Percentiles rank a stretch among this genome's conserved stretches.
phyloP scores from a whole-genome alignment of 2,113 vertebrate genomes.

The Bubo blakistoni region DNA sequence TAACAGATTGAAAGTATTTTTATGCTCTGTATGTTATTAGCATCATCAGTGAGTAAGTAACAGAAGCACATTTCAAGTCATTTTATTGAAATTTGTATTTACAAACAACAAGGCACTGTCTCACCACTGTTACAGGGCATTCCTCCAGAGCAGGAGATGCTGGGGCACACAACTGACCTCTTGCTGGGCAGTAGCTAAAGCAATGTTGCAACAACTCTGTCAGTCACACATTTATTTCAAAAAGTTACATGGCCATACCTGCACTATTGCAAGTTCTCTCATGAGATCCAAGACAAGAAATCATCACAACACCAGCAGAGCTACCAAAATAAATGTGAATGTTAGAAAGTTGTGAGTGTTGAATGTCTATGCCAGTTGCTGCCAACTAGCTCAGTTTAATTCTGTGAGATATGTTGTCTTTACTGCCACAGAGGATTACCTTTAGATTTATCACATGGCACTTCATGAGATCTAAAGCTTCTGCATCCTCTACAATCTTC shows the following conservation, averaged over 20 bases:
- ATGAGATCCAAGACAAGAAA: background rate
- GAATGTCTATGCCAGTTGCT: background rate
- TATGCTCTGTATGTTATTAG: background rate
- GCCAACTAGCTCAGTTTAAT: background rate
- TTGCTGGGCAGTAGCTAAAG: background rate
- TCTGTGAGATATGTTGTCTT: background rate
- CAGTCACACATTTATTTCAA: background rate
- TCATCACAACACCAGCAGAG: background rate
- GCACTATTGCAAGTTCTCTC: background rate
- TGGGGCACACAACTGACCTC: too few species aligned
- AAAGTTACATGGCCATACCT: background rate
- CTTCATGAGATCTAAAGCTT: background rate
- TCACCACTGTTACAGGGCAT: accelerated
- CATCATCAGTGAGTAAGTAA: background rate
- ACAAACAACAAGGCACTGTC: background rate
- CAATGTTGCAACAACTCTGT: background rate
- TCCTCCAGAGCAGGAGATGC: background rate
- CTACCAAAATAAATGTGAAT: background rate
- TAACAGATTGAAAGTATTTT: background rate
- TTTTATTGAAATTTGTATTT: background rate
- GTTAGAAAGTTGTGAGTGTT: background rate
- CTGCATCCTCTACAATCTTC: background rate
- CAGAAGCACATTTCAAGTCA: background rate
- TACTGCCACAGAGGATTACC: background rate
- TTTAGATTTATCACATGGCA: background rate